A percentile compares a stretch with the other conserved stretches of the same genome.
phyloP scores from a whole-genome alignment of 1,140 invertebrate species.

The Drosophila nigrodunni region DNA sequence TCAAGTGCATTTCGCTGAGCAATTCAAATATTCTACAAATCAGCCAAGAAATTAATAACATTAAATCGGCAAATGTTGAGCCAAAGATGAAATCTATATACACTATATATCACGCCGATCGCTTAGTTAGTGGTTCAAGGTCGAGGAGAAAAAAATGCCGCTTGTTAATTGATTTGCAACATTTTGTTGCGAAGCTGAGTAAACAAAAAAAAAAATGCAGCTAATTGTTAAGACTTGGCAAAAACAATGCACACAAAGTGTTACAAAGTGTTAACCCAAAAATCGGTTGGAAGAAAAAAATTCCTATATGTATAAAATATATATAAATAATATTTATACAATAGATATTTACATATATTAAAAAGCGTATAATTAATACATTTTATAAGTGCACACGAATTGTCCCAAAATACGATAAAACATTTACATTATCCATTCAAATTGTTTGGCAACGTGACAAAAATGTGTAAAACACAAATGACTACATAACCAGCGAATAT shows the following conservation, averaged over 20 bases:
- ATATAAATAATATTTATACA: no score
- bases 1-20: constrained; percentile 2
- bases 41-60: not conserved
- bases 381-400: constrained; percentile 34
- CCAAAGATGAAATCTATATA: not conserved
- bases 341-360: no score
- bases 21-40: constrained; percentile 19
- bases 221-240: constrained; percentile 3
- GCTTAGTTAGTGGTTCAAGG: constrained; percentile 15
- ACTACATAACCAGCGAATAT: constrained; percentile 16
- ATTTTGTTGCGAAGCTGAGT: not conserved
- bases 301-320: no score
- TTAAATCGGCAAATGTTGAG: not conserved
- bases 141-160: constrained; percentile 1
- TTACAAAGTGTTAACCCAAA: not conserved
- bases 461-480: constrained; percentile 31
- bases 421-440: constrained; percentile 17
- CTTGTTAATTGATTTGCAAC: constrained; percentile 24
- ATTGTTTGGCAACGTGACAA: constrained; percentile 50
- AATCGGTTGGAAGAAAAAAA: no score
- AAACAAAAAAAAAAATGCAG: constrained; percentile 10
- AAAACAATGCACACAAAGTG: not conserved
- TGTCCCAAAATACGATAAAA: constrained; percentile 26
- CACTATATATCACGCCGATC: not conserved
- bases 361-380: constrained; percentile 31